Conservation (phyloP, 2,113 vertebrate genomes). For the Anas platyrhynchos region DNA sequence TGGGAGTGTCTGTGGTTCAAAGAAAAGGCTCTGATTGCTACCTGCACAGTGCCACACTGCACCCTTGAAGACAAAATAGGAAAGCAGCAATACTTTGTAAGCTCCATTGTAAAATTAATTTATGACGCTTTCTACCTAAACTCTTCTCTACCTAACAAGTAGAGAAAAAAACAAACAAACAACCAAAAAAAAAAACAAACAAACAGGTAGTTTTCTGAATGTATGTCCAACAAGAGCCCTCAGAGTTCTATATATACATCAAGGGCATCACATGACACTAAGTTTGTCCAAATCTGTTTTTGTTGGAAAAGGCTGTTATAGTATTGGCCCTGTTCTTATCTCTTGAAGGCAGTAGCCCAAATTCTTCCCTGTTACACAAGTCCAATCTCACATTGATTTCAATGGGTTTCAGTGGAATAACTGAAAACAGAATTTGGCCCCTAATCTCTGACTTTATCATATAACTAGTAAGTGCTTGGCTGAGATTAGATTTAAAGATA, state of each 20-base stretch:
- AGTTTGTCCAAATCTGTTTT: not conserved
- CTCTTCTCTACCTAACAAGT: not conserved
- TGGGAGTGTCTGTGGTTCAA: not conserved
- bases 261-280: not conserved
- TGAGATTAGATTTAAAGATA: constrained; percentile 68
- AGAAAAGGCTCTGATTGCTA: not conserved
- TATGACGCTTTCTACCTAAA: not conserved
- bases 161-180: not conserved
- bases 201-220: not conserved
- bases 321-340: constrained; percentile 65
- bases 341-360: constrained; percentile 43
- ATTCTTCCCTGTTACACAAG: constrained; percentile 24
- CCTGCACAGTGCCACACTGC: not conserved
- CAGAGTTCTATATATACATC: not conserved
- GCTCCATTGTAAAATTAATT: not conserved
- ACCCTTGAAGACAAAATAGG: not conserved
- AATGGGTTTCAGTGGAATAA: constrained; percentile 33
- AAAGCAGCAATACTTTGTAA: not conserved
- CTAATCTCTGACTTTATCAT: constrained; percentile 51
- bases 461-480: constrained; percentile 30
- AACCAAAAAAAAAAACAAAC: not conserved
- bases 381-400: constrained; percentile 69
- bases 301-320: not conserved
- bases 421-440: constrained; percentile 52
- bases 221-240: not conserved